A percentile compares a stretch with the other conserved stretches of the same genome.
Conservation (phyloP, 1,140 invertebrate genomes). For the Dinothrombium tinctorium region DNA sequence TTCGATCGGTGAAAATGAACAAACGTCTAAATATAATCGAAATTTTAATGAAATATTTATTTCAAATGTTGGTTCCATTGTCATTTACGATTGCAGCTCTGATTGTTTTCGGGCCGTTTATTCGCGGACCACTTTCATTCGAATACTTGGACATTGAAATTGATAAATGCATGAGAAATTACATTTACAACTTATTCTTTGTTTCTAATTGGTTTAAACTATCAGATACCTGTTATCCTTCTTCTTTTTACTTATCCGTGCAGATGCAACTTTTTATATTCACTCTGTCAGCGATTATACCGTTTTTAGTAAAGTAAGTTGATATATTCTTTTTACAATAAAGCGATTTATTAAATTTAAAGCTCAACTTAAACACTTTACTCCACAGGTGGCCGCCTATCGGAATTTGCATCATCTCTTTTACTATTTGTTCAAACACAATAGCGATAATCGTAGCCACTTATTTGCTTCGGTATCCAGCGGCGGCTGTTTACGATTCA, state of each 20-base stretch:
- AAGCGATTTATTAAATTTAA: too few relatives aligned
- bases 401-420: too few relatives aligned
- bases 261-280: too few relatives aligned
- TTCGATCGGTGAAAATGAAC: constrained; percentile 5
- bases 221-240: constrained; percentile 8
- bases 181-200: constrained; percentile 13
- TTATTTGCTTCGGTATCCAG: too few relatives aligned
- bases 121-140: constrained; percentile 11
- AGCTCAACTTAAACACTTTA: too few relatives aligned
- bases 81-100: constrained; percentile 8
- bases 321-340: constrained; percentile 14
- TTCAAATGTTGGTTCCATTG: constrained; percentile 11
- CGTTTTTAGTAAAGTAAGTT: too few relatives aligned
- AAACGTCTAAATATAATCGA: constrained; percentile 8
- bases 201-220: constrained; percentile 12
- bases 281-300: too few relatives aligned
- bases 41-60: constrained; percentile 9
- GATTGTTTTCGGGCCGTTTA: constrained; percentile 11
- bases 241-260: too few relatives aligned
- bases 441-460: too few relatives aligned
- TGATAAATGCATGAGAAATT: constrained; percentile 7
- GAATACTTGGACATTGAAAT: constrained; percentile 11
- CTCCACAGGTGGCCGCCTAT: too few relatives aligned
- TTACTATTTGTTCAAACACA: too few relatives aligned
- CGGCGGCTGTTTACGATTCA: too few relatives aligned